Base-by-base conservation (phyloP, 2,797 vertebrate species). In the Euphonia xanthogaster region DNA sequence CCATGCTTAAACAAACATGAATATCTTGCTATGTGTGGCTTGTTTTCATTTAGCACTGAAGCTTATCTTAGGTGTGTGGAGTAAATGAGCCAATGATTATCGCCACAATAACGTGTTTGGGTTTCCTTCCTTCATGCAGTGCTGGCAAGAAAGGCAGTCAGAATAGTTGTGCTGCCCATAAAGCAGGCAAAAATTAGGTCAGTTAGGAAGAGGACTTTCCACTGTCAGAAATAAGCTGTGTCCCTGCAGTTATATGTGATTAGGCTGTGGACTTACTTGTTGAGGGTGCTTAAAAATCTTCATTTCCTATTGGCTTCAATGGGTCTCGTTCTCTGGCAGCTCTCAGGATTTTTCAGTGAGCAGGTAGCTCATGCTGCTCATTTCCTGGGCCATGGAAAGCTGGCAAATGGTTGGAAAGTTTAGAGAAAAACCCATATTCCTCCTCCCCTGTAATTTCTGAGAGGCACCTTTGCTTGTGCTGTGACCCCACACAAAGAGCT, bases 1-100 rank as follows among this genome's bases (percentile, higher is more conserved):
- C 51, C 60, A 14, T 70, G 68, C 66, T 95, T 95, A 79, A 88
- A 67, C 81, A 96, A 90, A 90, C 74, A 74, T 50, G 27, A 73
- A 67, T 83, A 91, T 88, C 85, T 94, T 86, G 51, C 70, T 21
- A 4, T 93, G n/a, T 88, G 91, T 88, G 87, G 62, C 65, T 96
- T 94, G 60, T 93, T 95, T 90, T 65, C 91, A 22, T 91, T 75
- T 83, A 86, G 58, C 28, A 20, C 44, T 67, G 85, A 81, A 88
- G 80, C 60, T 93, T 95, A 95, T 96, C 87, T 84, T 70, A 66
- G 62, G 44, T 94, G 61, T 67, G 85, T 90, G 71, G 76, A 70
- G 60, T 86, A 81, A 97, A 94, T 94, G 79, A 91, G 63, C 53
- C 68, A 58, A 13, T 86, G 84, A 54, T 92, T 96, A 60, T 82